Evolutionary conservation across 2,888 invertebrate genomes (phyloP).

Genomic region (Drosophila mimica): DNA sequence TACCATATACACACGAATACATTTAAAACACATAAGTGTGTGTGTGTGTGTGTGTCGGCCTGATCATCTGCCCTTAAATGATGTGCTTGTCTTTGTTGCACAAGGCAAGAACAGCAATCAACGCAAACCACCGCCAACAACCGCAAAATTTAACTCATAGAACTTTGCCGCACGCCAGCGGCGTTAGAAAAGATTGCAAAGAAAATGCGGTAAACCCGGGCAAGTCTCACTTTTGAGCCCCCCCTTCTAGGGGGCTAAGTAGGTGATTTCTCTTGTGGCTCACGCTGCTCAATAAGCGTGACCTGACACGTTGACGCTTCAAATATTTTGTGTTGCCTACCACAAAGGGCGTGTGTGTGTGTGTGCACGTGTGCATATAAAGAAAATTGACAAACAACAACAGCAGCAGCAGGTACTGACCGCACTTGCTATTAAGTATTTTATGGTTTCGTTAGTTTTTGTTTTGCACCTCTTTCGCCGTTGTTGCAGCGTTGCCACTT

Average conservation of each 20-base stretch:
- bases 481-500: slow-evolving; percentile 21
- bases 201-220: slow-evolving; percentile 23
- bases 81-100: slow-evolving; percentile 50
- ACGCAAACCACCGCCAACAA: slow-evolving; percentile 15
- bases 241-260: slow-evolving; percentile 15
- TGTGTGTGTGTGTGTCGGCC: slow-evolving; percentile 21
- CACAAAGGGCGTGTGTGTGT: slow-evolving; percentile 26
- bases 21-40: neutral
- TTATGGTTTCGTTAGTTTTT: slow-evolving; percentile 69
- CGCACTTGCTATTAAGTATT: slow-evolving; percentile 62
- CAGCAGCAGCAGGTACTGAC: slow-evolving; percentile 52
- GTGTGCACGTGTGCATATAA: slow-evolving; percentile 1
- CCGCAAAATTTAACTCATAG: slow-evolving; percentile 50
- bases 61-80: slow-evolving; percentile 61
- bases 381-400: slow-evolving; percentile 26
- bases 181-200: slow-evolving; percentile 35
- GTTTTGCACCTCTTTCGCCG: slow-evolving; percentile 51
- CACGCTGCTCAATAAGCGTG: slow-evolving; percentile 57
- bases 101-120: slow-evolving; percentile 30
- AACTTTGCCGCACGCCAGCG: slow-evolving; percentile 67
- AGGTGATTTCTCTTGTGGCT: slow-evolving; percentile 20
- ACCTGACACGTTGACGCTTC: slow-evolving; percentile 62
- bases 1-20: slow-evolving; percentile 5
- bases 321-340: slow-evolving; percentile 47
- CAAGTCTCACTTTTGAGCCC: slow-evolving; percentile 30